A percentile compares a stretch with the other conserved stretches of the same genome.
phyloP scores from a whole-genome alignment of 1,140 invertebrate species.

The Rhagoletis pomonella region DNA sequence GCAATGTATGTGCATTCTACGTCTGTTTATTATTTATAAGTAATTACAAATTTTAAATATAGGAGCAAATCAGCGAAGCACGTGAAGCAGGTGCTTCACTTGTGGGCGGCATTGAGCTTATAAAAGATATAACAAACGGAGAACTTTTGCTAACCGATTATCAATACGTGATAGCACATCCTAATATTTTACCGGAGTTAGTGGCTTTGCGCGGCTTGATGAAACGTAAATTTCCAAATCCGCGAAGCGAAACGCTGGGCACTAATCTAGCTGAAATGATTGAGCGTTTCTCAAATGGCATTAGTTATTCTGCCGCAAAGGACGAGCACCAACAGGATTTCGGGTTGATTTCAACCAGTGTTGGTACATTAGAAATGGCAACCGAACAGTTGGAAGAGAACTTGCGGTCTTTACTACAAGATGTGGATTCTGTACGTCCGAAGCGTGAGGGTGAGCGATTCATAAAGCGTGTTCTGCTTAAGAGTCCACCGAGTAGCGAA shows the following conservation, averaged over 20 bases:
- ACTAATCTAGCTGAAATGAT: constrained; percentile 79
- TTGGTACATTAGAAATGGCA: constrained; percentile 85
- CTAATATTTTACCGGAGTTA: constrained; percentile 85
- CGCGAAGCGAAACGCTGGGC: constrained; percentile 81
- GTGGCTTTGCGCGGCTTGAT: constrained; percentile 83
- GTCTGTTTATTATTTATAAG: not conserved
- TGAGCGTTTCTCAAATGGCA: constrained; percentile 79
- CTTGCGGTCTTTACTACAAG: constrained; percentile 78
- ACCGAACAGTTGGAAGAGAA: constrained; percentile 82
- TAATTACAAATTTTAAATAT: constrained; percentile 15
- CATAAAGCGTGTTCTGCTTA: constrained; percentile 77
- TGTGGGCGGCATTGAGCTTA: constrained; percentile 81
- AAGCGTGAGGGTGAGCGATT: constrained; percentile 80
- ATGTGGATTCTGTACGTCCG: constrained; percentile 79
- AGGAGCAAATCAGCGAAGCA: constrained; percentile 77
- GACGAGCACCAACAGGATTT: constrained; percentile 82
- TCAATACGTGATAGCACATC: constrained; percentile 84
- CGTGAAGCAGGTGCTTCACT: constrained; percentile 81
- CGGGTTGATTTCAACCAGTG: constrained; percentile 78
- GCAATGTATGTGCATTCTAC: constrained; percentile 62
- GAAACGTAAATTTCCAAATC: constrained; percentile 84
- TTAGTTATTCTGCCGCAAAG: constrained; percentile 80
- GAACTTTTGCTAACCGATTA: constrained; percentile 82
- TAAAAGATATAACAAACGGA: constrained; percentile 85
- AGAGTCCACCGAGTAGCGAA: constrained; percentile 78